phyloP scores from a whole-genome alignment of 2,113 vertebrate genomes.

The Nothoprocta perdicaria region DNA sequence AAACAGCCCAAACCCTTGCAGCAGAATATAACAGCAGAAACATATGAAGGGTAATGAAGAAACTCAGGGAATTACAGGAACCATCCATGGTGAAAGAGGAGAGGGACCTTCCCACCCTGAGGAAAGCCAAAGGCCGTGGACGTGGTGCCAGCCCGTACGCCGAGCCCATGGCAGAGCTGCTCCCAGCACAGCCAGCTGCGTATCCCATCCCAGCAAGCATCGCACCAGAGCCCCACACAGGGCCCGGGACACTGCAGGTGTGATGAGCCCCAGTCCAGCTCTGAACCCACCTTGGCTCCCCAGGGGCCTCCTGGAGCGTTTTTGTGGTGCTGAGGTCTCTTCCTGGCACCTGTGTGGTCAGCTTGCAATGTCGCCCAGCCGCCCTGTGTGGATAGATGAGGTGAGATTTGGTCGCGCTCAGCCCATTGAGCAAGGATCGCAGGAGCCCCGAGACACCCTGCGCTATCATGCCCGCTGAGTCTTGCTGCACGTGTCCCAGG shows the following conservation, averaged over 20 bases:
- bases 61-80: background rate
- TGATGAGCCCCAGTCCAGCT: rapidly evolving
- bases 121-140: background rate
- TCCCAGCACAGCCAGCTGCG: background rate
- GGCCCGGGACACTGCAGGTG: rapidly evolving
- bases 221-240: background rate
- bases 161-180: background rate
- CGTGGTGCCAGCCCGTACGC: background rate
- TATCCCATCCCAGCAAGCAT: background rate
- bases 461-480: background rate
- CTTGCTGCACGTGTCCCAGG: background rate
- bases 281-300: background rate
- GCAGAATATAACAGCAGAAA: background rate
- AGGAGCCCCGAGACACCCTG: background rate
- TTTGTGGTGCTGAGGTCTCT: background rate
- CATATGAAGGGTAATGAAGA: too few species aligned
- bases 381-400: background rate
- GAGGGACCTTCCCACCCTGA: background rate
- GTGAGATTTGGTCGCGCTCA: background rate
- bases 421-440: background rate
- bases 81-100: too few species aligned
- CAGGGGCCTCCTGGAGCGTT: background rate
- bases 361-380: background rate
- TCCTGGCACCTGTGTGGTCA: background rate
- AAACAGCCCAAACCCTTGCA: background rate